Percentiles rank a stretch among this genome's conserved stretches.
phyloP scores from a whole-genome alignment of 2,797 vertebrate genomes.

The Meda fulgida region DNA sequence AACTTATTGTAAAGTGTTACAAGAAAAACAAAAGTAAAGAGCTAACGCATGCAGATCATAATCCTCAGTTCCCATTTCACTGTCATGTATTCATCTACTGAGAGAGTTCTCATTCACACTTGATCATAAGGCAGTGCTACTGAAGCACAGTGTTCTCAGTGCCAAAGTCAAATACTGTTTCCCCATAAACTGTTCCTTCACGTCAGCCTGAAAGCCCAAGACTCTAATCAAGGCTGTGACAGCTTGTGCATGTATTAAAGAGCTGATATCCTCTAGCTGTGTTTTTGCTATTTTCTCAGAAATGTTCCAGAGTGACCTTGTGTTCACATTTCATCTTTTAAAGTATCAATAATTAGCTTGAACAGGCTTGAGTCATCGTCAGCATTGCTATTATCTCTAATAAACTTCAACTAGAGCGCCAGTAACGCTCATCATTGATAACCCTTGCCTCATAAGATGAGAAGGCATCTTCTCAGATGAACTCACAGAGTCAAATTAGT shows the following conservation, averaged over 20 bases:
- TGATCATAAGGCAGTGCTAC: neutral
- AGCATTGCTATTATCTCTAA: slow-evolving; percentile 52
- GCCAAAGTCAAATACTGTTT: neutral
- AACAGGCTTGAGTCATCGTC: slow-evolving; percentile 37
- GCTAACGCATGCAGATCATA: neutral
- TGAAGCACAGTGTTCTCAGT: neutral
- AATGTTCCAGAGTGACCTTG: slow-evolving; percentile 65
- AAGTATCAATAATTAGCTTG: slow-evolving; percentile 46
- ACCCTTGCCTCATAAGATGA: slow-evolving; percentile 20
- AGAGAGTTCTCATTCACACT: neutral
- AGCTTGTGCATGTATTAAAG: neutral
- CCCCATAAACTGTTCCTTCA: neutral
- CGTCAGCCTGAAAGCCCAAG: slow-evolving; percentile 4
- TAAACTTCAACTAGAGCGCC: slow-evolving; percentile 55
- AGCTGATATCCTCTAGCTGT: slow-evolving; percentile 4
- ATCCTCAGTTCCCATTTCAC: neutral
- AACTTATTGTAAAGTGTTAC: no score
- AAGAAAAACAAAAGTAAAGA: neutral
- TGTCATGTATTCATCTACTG: neutral
- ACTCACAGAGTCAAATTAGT: slow-evolving; percentile 33
- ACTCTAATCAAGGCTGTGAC: slow-evolving; percentile 7
- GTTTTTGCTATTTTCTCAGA: neutral
- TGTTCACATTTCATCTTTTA: slow-evolving; percentile 60
- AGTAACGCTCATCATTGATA: slow-evolving; percentile 51
- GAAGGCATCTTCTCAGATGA: slow-evolving; percentile 30